A percentile compares a stretch with the other conserved stretches of the same genome.
Evolutionary conservation across 2,888 invertebrate species (phyloP).

Genomic region (Macrostomum cliftonense): DNA sequence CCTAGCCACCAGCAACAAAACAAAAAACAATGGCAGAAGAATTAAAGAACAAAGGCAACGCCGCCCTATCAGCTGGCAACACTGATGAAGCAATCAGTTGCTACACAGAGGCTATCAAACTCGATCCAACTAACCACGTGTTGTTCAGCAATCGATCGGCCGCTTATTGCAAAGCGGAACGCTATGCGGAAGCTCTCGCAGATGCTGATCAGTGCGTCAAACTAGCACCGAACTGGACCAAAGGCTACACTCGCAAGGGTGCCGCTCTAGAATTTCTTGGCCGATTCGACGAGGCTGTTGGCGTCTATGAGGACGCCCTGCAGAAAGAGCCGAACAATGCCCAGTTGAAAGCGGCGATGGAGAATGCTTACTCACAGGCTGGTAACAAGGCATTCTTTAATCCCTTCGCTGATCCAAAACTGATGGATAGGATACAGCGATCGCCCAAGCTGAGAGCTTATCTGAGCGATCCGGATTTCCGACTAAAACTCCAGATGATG

Average conservation of each 20-base stretch:
- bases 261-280: constrained; percentile 61
- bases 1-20: too few species aligned
- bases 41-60: constrained; percentile 69
- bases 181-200: constrained; percentile 54
- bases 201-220: constrained; percentile 67
- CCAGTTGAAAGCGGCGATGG: constrained; percentile 50
- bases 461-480: constrained; percentile 55
- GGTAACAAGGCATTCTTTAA: constrained; percentile 30
- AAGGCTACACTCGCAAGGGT: constrained; percentile 68
- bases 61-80: constrained; percentile 56
- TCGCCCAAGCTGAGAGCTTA: constrained; percentile 53
- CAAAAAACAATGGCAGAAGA: constrained; percentile 45
- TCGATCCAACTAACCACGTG: constrained; percentile 66
- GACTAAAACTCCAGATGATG: constrained; percentile 44
- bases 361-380: constrained; percentile 37
- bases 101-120: constrained; percentile 60
- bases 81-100: constrained; percentile 57
- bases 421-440: constrained; percentile 46
- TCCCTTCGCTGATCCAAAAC: constrained; percentile 45
- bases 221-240: constrained; percentile 64
- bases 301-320: constrained; percentile 55
- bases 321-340: constrained; percentile 53
- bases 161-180: constrained; percentile 60
- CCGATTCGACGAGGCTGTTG: constrained; percentile 53
- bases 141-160: constrained; percentile 76